Base-by-base conservation (phyloP, 2,888 invertebrate genomes). In the Neria commutata region DNA sequence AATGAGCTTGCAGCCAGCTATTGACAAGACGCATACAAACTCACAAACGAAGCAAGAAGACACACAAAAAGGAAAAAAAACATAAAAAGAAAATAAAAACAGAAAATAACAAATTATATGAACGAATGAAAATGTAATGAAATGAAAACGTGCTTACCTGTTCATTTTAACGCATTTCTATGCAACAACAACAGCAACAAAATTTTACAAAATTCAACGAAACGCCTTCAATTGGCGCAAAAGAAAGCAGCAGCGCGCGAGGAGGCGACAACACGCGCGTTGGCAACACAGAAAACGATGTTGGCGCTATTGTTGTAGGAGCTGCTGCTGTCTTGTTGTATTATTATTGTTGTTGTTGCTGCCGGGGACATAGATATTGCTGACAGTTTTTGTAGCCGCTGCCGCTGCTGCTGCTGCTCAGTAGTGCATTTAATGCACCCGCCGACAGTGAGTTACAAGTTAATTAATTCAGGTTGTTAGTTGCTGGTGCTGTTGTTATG, bases 391-490 rank as follows among this genome's bases (percentile, higher is more conserved):
- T 53, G 47, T 42, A 42, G 2, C 48, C 37, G 54, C 58, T 50
- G 50, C 60, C 68, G 60, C 53, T 45, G 19, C 45, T 46, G 34
- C 48, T 51, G 42, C 59, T 40, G 29, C 53, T 48, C 16, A 29
- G n/a, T n/a, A n/a, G n/a, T n/a, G n/a, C n/a, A n/a, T n/a, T n/a
- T n/a, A n/a, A n/a, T n/a, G n/a, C n/a, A n/a, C n/a, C n/a, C n/a
- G n/a, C n/a, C n/a, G n/a, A n/a, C n/a, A n/a, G n/a, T n/a, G n/a
- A n/a, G n/a, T n/a, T 61, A 69, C 71, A 72, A 71, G 74, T 72
- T 72, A 74, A 61, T 65, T 64, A 70, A 70, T 70, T 73, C 64
- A 68, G 63, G 59, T 72, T 72, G 54, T 56, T 57, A 1, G 17
- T 45, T 51, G 33, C 19, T 54, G 46, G 45, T 61, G 24, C 25